Evolutionary conservation across 1,140 invertebrate species (phyloP).

Genomic region (Leptopilina clavipes): DNA sequence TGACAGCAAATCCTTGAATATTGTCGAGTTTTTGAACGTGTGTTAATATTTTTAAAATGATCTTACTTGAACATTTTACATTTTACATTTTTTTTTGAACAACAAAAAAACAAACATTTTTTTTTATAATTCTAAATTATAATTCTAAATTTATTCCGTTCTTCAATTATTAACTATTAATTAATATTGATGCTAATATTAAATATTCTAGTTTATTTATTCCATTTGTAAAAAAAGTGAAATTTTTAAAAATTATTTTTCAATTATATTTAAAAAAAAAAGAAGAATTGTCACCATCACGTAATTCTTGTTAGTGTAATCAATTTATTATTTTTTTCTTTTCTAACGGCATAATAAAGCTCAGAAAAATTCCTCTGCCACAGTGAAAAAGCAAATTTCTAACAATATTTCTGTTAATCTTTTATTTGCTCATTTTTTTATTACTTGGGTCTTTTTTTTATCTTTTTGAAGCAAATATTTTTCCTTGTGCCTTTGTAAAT

Average conservation of each 20-base stretch:
- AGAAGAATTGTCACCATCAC: too few relatives aligned
- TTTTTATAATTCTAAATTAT: neutral
- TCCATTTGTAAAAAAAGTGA: too few relatives aligned
- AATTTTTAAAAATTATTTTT: neutral
- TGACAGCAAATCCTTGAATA: conserved; percentile 16
- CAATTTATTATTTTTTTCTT: neutral
- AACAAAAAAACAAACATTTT: neutral
- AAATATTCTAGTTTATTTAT: too few relatives aligned
- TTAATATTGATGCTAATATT: too few relatives aligned
- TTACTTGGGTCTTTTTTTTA: conserved; percentile 1
- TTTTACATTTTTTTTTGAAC: neutral
- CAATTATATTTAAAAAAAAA: neutral
- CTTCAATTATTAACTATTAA: neutral
- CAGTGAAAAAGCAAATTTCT: neutral
- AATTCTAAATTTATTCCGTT: neutral
- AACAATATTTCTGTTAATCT: neutral
- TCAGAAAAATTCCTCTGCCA: neutral
- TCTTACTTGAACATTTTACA: too few relatives aligned
- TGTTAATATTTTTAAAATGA: conserved; percentile 18
- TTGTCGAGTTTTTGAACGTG: neutral
- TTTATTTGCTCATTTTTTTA: conserved; percentile 5
- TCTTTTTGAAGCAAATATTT: conserved; percentile 19
- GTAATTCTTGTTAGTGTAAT: neutral
- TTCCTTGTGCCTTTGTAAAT: conserved; percentile 20
- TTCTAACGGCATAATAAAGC: neutral